Conservation (phyloP, 1,140 invertebrate species). For the Forficula auricularia region DNA sequence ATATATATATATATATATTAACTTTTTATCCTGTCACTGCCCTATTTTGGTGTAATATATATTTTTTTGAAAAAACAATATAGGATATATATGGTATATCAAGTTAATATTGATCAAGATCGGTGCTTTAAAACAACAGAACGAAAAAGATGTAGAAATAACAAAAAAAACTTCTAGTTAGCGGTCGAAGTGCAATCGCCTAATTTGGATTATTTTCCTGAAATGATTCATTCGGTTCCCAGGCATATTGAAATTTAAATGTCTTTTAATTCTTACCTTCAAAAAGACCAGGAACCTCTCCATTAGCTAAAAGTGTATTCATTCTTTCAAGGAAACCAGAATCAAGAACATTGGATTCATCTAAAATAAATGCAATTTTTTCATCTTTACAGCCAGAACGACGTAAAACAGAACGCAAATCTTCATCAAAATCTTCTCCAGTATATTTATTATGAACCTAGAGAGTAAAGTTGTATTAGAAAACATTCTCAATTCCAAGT, state of each 20-base stretch:
- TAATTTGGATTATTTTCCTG: not conserved
- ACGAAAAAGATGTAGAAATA: too few relatives aligned
- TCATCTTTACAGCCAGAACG: conserved; percentile 86
- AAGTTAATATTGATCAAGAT: too few relatives aligned
- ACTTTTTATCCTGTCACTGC: too few relatives aligned
- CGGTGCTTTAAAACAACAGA: too few relatives aligned
- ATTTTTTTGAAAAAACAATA: too few relatives aligned
- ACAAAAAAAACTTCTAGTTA: too few relatives aligned
- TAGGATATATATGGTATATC: too few relatives aligned
- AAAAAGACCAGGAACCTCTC: conserved; percentile 88
- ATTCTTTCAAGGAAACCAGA: conserved; percentile 97
- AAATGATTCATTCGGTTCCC: not conserved
- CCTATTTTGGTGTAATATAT: too few relatives aligned
- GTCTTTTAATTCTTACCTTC: conserved; percentile 43
- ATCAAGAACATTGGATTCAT: conserved; percentile 97
- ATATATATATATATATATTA: too few relatives aligned
- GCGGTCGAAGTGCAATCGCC: too few relatives aligned
- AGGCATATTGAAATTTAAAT: not conserved
- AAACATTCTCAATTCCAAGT: too few relatives aligned
- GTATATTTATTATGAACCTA: conserved; percentile 60
- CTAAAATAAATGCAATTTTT: conserved; percentile 94
- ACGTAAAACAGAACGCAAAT: conserved; percentile 79
- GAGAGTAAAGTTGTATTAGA: too few relatives aligned
- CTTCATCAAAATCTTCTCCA: conserved; percentile 96
- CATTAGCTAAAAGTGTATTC: conserved; percentile 97